Evolutionary conservation across 2,888 invertebrate genomes (phyloP), one percentile per base, ranked within the genome.

Genomic region (Chrysina gloriosa): DNA sequence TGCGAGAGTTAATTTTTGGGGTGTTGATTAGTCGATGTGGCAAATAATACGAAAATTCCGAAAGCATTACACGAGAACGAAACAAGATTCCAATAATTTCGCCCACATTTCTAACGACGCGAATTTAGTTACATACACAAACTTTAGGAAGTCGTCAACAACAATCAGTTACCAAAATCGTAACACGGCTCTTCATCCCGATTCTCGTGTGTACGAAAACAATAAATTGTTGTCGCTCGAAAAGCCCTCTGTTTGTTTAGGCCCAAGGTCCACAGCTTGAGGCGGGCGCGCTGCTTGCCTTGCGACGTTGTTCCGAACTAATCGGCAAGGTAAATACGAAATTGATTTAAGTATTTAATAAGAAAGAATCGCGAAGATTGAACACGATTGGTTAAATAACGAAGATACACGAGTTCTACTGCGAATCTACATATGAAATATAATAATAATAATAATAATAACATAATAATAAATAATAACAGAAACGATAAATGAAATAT

Each of bases 231-330:
- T 36, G 21, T 36, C n/a, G 31, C 34, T 56, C 23, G 5, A 21
- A 23, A 34, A 36, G 52, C 11, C 65, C 52, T 25, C 36, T 65
- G 50, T 65, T 65, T 65, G 52, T 34, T 25, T 39, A 65, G 52
- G 65, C 39, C 52, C 52, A 52, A 63, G 47, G 29, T 63, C 39
- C 31, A 63, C 63, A 48, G 47, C 63, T 48, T 48, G 42, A 19
- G 47, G 63, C 63, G 16, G 21, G 27, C 27, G 23, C 27, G 27
- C 25, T 27, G n/a, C 56, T 56, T 36, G 56, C 34, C 21, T 36
- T 36, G 11, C 5, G 6, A 56, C 34, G 56, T 19, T 56, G 56
- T 56, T 54, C 56, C 21, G 11, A 23, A 34, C 23, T 56, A 56
- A 56, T 56, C 56, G 23, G 9, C 5, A 56, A 23, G 19, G 36